phyloP scores from a whole-genome alignment of 2,113 vertebrate genomes.

The Cyprinodon brontotheroides region DNA sequence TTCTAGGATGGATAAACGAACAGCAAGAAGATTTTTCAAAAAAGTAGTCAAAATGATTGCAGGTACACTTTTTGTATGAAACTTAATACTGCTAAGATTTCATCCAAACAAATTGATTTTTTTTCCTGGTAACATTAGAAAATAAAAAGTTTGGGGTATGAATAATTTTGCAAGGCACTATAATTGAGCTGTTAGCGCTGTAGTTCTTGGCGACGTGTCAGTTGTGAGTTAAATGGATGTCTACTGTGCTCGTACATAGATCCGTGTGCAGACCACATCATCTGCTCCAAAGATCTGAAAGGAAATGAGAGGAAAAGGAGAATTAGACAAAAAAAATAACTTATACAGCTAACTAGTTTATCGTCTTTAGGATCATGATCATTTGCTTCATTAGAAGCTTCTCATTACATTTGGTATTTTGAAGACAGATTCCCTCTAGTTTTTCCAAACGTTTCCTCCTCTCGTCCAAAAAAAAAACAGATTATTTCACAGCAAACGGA shows the following conservation, averaged over 20 bases:
- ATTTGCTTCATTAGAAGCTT: not conserved
- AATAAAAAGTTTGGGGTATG: not conserved
- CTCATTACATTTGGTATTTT: not conserved
- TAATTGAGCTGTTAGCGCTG: not conserved
- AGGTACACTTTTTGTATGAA: too few species aligned
- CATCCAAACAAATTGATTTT: not conserved
- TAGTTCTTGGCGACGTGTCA: not conserved
- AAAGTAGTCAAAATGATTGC: too few species aligned
- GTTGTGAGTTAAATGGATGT: not conserved
- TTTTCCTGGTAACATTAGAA: not conserved
- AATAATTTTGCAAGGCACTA: not conserved
- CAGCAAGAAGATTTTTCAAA: too few species aligned
- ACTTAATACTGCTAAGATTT: too few species aligned
- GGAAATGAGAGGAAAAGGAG: conserved; percentile 7
- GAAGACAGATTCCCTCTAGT: not conserved
- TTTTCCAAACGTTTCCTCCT: not conserved
- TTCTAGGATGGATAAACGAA: too few species aligned
- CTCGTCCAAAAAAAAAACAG: not conserved
- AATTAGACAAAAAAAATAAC: not conserved
- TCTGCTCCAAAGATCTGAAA: conserved; percentile 92
- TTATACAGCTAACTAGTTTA: not conserved
- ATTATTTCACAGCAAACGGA: not conserved
- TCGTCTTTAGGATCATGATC: not conserved
- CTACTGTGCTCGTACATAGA: conserved; percentile 87
- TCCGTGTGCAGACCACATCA: conserved; percentile 92